A percentile compares a stretch with the other conserved stretches of the same genome.
phyloP scores from a whole-genome alignment of 2,113 vertebrate species.

The Prunella himalayana region DNA sequence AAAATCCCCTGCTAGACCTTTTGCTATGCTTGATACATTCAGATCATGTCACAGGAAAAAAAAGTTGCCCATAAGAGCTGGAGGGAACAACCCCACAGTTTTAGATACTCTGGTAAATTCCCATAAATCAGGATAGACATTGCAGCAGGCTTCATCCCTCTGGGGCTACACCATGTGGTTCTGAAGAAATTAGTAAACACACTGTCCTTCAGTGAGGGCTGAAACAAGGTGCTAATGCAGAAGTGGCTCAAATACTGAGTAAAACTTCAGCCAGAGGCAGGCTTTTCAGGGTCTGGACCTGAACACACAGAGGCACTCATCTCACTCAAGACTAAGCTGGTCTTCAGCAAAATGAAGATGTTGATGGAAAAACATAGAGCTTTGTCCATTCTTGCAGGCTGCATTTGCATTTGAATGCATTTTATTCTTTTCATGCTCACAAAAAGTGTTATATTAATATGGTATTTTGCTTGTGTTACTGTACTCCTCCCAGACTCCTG shows the following conservation, averaged over 20 bases:
- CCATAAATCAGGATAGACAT: neutral
- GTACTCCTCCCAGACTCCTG: conserved; percentile 39
- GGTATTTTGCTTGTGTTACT: conserved; percentile 55
- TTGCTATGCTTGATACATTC: neutral
- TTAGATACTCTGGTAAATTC: neutral
- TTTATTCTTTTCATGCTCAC: conserved; percentile 38
- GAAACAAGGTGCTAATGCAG: neutral
- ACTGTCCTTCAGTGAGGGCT: neutral
- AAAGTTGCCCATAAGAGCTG: neutral
- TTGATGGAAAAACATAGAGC: conserved; percentile 11
- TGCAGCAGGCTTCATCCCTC: neutral
- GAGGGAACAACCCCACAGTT: neutral
- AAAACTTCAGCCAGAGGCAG: neutral
- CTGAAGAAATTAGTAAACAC: conserved; percentile 16
- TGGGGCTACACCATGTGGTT: neutral
- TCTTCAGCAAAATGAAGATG: neutral
- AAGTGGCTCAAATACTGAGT: neutral
- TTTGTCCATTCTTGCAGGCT: conserved; percentile 3
- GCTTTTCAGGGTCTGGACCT: neutral
- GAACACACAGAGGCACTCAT: neutral
- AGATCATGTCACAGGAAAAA: neutral
- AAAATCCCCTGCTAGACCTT: neutral
- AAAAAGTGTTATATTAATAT: conserved; percentile 55
- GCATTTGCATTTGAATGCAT: conserved; percentile 69
- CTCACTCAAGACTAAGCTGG: rapidly evolving